phyloP scores from a whole-genome alignment of 30 jellyfish, hydroid and myxozoan genomes.

The Catostylus mosaicus region DNA sequence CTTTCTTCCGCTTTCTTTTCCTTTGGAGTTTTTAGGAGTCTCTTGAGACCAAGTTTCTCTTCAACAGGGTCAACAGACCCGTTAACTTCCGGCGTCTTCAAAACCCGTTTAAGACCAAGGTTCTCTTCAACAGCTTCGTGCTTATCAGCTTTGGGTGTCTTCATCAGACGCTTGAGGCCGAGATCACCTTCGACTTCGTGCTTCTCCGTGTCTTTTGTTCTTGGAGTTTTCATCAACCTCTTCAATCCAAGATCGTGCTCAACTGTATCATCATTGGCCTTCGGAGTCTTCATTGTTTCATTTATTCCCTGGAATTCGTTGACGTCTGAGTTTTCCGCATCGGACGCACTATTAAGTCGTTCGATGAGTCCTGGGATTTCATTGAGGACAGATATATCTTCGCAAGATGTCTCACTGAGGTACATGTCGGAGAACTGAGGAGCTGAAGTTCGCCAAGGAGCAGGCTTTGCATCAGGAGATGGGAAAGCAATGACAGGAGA shows the following conservation, averaged over 20 bases:
- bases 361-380: not conserved
- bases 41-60: conserved; percentile 20
- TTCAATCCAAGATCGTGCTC: not conserved
- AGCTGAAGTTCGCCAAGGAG: not conserved
- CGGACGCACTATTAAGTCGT: not conserved
- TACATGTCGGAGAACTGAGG: not conserved
- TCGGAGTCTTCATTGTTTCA: not conserved
- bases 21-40: conserved; percentile 43
- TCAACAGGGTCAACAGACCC: not conserved
- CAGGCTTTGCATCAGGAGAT: not conserved
- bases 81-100: not conserved
- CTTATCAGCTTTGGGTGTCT: not conserved
- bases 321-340: not conserved
- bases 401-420: conserved; percentile 55
- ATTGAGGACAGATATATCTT: not conserved
- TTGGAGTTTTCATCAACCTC: conserved; percentile 8
- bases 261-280: not conserved
- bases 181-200: not conserved
- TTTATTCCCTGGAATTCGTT: not conserved
- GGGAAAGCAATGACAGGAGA: conserved; percentile 45
- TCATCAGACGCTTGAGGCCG: not conserved
- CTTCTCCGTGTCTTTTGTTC: not conserved
- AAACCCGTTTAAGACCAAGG: not conserved
- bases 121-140: not conserved
- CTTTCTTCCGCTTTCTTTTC: not conserved